Base-by-base conservation (phyloP, 2,797 vertebrate genomes). In the Enteromius thamalakanensis region DNA sequence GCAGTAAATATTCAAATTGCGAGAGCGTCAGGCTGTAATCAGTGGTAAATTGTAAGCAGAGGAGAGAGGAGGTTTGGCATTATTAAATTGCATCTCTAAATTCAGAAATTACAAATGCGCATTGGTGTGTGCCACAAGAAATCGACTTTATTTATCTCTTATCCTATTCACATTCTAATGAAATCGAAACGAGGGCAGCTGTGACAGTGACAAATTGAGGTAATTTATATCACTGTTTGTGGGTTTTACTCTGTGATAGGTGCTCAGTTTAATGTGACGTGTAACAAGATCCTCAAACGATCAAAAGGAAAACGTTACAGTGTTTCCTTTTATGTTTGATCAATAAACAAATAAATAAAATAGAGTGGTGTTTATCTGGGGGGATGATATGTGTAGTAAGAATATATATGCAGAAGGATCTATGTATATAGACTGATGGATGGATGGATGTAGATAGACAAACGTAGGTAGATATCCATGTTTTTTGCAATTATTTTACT, bases 1-100 rank as follows among this genome's bases (percentile, higher is more conserved):
- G 86, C 84, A 81, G 91, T 93, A 93, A 93, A 93, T 91, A 93
- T 94, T 94, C 89, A 91, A 92, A 94, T 92, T 92, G 89, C 85
- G 84, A 71, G 86, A 89, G 91, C 87, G 90, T 88, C 90, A 90
- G 92, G 89, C 86, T 82, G 84, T 92, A 94, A 93, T 94, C 92
- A 91, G 90, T 85, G 80, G 88, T 87, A 90, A 92, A 92, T 92
- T 89, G 89, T 86, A 88, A 89, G 85, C 87, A 83, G 77, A 80
- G 85, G 83, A 72, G 71, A 87, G 85, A 70, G 79, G 45, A 77
- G 78, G 62, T 64, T 64, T 86, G 88, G 65, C 58, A 80, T 89
- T 87, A 87, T 84, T 87, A 86, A 87, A 90, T 84, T 86, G 80
- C 85, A 85, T 82, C 83, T 79, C 55, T 80, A 85, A 80, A 87